phyloP scores from a whole-genome alignment of 2,888 invertebrate genomes.

The Drosophila colorata region DNA sequence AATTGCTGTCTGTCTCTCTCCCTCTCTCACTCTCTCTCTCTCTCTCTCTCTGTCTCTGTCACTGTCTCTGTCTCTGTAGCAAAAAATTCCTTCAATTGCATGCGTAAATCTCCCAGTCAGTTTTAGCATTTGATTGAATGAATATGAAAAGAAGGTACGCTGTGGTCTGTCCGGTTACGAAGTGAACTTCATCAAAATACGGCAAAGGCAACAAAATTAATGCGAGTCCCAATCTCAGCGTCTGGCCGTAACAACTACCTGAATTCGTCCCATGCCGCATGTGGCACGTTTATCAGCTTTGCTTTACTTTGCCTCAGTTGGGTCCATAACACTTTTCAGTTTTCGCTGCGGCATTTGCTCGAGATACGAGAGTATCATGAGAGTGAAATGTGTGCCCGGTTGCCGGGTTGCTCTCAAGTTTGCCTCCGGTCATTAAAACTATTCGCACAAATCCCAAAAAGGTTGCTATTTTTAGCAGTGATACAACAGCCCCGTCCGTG shows the following conservation, averaged over 20 bases:
- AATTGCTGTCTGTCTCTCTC: background rate
- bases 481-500: constrained; percentile 51
- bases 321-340: constrained; percentile 42
- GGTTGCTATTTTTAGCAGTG: constrained; percentile 79
- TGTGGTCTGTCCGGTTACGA: background rate
- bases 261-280: constrained; percentile 38
- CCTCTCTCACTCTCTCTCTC: background rate
- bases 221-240: constrained; percentile 37
- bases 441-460: constrained; percentile 68
- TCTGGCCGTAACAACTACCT: constrained; percentile 29
- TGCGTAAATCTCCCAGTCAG: constrained; percentile 19
- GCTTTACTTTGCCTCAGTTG: constrained; percentile 15
- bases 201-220: constrained; percentile 36
- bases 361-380: constrained; percentile 49
- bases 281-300: constrained; percentile 55
- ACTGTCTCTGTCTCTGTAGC: too few species aligned
- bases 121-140: constrained; percentile 69
- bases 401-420: constrained; percentile 39
- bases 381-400: constrained; percentile 43
- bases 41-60: background rate
- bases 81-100: constrained; percentile 2
- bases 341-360: constrained; percentile 46
- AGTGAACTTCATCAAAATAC: constrained; percentile 4
- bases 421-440: constrained; percentile 64
- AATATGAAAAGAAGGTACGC: constrained; percentile 59